Evolutionary conservation across 2,797 vertebrate species (phyloP).

Genomic region (Luscinia megarhynchos): DNA sequence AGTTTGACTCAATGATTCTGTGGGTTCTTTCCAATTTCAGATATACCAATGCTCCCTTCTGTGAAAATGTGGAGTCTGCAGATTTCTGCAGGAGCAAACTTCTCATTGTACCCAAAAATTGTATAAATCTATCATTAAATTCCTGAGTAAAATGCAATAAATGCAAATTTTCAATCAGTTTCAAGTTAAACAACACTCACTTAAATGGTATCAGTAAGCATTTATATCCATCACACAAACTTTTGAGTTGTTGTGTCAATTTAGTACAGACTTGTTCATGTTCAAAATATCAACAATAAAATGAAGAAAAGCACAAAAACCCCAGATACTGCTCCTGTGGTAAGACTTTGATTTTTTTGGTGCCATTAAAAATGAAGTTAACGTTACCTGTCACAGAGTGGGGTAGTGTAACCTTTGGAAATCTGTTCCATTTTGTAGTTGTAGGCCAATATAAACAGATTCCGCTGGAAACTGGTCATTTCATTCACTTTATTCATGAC

Average conservation of each 20-base stretch:
- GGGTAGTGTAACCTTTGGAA: conserved; percentile 86
- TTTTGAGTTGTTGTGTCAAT: not conserved
- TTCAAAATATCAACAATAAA: not conserved
- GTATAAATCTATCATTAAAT: not conserved
- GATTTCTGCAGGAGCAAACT: not conserved
- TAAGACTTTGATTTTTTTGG: not conserved
- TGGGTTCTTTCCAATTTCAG: not conserved
- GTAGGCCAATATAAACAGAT: conserved; percentile 91
- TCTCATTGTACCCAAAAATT: not conserved
- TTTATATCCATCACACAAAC: not conserved
- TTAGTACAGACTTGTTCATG: not conserved
- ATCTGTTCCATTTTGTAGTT: conserved; percentile 98
- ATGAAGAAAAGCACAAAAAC: not conserved
- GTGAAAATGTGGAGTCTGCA: not conserved
- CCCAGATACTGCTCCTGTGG: not conserved
- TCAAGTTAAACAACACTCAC: not conserved
- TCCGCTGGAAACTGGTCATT: conserved; percentile 88
- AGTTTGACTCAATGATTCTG: not conserved
- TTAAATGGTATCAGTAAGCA: not conserved
- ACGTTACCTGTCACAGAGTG: conserved; percentile 88
- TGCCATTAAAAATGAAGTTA: not conserved
- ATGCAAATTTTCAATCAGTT: not conserved
- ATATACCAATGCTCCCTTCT: not conserved
- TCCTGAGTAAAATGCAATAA: not conserved
- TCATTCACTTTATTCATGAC: conserved; percentile 94